These are phyloP conservation scores for Harpagus bidentatus DNA, from an alignment of 2,113 vertebrate species.

Conservation along the genomic window DNA sequence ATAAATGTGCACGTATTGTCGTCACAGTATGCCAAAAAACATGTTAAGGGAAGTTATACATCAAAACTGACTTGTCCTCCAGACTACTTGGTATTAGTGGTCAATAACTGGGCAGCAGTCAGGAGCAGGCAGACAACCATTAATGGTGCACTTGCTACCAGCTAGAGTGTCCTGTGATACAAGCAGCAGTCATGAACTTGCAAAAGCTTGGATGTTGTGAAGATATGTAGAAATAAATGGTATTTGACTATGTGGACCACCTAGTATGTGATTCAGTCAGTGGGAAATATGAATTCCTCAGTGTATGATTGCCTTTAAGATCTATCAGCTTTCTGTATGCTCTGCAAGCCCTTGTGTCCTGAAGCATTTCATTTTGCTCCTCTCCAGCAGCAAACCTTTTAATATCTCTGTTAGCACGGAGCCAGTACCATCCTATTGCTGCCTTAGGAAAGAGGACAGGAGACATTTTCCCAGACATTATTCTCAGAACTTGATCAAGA, in stretches of 20 bases:
- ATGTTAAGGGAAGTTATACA: slow-evolving; percentile 26
- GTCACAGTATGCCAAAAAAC: neutral
- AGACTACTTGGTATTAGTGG: neutral
- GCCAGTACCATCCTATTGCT: neutral
- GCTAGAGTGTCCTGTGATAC: neutral
- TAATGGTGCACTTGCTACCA: neutral
- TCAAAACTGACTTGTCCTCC: neutral
- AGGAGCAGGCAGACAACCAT: neutral
- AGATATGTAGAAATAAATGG: neutral
- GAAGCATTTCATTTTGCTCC: neutral
- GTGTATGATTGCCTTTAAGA: neutral
- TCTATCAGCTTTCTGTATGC: neutral
- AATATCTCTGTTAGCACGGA: neutral
- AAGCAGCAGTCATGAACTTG: neutral
- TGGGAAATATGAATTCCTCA: neutral
- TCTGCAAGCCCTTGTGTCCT: neutral
- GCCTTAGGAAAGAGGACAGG: neutral
- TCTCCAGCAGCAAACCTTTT: neutral
- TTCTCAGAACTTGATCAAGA: neutral
- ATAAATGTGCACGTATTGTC: neutral
- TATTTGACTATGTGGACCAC: neutral
- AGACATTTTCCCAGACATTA: neutral
- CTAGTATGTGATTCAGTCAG: neutral
- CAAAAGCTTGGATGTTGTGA: neutral
- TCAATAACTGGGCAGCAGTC: neutral